Evolutionary conservation across 1,140 invertebrate species (phyloP), one percentile per base, ranked within the genome.

Genomic region (Drosophila setifemur): DNA sequence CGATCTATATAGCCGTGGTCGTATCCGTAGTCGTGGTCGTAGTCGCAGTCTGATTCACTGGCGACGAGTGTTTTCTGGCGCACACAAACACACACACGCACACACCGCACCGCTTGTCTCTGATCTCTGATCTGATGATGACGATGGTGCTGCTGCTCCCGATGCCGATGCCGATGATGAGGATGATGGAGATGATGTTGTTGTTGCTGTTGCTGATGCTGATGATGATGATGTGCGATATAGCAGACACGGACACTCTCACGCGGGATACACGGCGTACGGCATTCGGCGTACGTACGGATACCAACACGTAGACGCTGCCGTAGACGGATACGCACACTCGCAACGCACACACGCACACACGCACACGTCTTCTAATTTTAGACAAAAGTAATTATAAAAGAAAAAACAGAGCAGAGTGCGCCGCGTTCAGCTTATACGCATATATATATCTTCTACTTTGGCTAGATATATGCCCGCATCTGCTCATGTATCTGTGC

Each of bases 311-410:
- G 33, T 37, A 12, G 33, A 37, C 14, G 12, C 8, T 44, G 42
- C 23, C 21, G 42, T 26, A 44, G 42, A 37, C 81, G 88, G 77
- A 89, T 67, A 73, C 72, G 53, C 58, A 64, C 47, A 53, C 58
- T 64, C 23, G 35, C 28, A 73, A 50, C 31, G 35, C 48, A 70
- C 66, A 23, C 19, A 50, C 23, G 12, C 26, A 63, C 40, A 61
- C 55, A 68, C 76, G 89, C 82, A 87, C 87, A 89, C 88, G 86
- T 89, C 79, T 89, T 89, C 88, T 89, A 89, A 89, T 89, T 89
- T 89, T 89, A 89, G 88, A 89, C 88, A 89, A 89, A 86, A 86
- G 88, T 89, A 89, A 89, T 89, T 89, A 89, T 88, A 89, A 87
- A 87, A 74, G 64, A 83, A 83, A 82, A 86, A 86, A 86, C 76